Conservation (phyloP, 53 echinoderm and acorn worm species). For the Paracentrotus lividus region DNA sequence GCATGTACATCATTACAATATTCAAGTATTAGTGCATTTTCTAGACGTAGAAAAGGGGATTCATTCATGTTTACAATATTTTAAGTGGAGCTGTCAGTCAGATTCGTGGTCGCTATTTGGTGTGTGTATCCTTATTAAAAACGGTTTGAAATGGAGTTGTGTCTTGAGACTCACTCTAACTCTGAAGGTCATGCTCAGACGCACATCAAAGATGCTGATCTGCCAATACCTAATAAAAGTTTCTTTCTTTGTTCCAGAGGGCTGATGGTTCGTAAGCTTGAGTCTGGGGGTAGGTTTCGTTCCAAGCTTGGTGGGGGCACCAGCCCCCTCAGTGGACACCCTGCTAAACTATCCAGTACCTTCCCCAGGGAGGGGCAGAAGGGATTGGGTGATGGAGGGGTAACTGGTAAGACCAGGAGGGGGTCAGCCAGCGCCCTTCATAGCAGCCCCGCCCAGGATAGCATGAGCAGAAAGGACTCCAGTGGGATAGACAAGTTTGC, state of each 20-base stretch:
- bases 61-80: too few species aligned
- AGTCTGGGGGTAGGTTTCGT: constrained; percentile 40
- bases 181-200: too few species aligned
- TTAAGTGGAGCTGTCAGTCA: too few species aligned
- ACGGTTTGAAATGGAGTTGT: too few species aligned
- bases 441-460: not conserved
- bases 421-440: constrained; percentile 28
- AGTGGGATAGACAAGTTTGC: constrained; percentile 32
- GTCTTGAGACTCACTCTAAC: too few species aligned
- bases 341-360: constrained; percentile 16
- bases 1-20: too few species aligned
- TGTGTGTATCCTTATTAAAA: too few species aligned
- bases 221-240: not conserved
- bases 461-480: constrained; percentile 2
- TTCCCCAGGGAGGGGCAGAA: constrained; percentile 65
- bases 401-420: constrained; percentile 27
- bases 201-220: too few species aligned
- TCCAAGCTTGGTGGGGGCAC: constrained; percentile 59
- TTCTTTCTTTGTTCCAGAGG: constrained; percentile 27
- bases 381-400: not conserved
- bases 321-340: constrained; percentile 55
- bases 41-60: too few species aligned
- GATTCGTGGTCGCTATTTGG: too few species aligned
- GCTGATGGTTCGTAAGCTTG: constrained; percentile 57
- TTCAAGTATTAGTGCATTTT: too few species aligned